Evolutionary conservation across 1,140 invertebrate genomes (phyloP).

Genomic region (Anastrepha ludens): DNA sequence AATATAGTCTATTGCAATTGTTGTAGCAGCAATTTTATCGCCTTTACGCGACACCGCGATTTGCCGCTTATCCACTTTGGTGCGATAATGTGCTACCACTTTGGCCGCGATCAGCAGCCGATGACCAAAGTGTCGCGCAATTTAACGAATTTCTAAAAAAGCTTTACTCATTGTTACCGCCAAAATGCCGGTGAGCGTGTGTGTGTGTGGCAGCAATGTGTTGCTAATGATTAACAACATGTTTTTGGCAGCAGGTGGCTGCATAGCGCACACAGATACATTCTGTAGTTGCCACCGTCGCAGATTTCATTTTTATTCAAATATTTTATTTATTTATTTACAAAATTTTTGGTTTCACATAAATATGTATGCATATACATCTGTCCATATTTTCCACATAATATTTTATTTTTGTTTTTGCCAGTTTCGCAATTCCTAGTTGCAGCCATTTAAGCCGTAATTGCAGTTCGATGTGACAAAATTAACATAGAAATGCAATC

Average conservation of each 20-base stretch:
- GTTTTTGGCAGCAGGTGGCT: conserved; percentile 46
- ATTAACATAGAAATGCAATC: conserved; percentile 49
- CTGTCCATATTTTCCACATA: background rate
- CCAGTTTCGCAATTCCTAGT: background rate
- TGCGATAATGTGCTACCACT: conserved; percentile 38
- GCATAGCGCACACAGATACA: background rate
- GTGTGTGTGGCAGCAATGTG: conserved; percentile 25
- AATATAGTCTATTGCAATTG: conserved; percentile 26
- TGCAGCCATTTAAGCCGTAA: conserved; percentile 24
- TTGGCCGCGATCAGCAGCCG: conserved; percentile 37
- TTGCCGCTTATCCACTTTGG: conserved; percentile 45
- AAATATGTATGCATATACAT: background rate
- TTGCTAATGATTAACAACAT: conserved; percentile 51
- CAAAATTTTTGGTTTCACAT: background rate
- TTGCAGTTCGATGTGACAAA: conserved; percentile 52
- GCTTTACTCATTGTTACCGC: background rate
- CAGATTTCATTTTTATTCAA: background rate
- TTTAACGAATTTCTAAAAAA: conserved; percentile 41
- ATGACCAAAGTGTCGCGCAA: conserved; percentile 48
- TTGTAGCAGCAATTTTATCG: conserved; percentile 42
- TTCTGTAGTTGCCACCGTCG: conserved; percentile 1
- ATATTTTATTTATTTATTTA: conserved; percentile 37
- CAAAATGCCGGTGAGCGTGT: background rate
- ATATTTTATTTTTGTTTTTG: background rate
- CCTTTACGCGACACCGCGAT: conserved; percentile 46